Percentiles rank a stretch among this genome's conserved stretches.
Conservation (phyloP, 2,797 vertebrate genomes). For the Melanotaenia trifasciata region DNA sequence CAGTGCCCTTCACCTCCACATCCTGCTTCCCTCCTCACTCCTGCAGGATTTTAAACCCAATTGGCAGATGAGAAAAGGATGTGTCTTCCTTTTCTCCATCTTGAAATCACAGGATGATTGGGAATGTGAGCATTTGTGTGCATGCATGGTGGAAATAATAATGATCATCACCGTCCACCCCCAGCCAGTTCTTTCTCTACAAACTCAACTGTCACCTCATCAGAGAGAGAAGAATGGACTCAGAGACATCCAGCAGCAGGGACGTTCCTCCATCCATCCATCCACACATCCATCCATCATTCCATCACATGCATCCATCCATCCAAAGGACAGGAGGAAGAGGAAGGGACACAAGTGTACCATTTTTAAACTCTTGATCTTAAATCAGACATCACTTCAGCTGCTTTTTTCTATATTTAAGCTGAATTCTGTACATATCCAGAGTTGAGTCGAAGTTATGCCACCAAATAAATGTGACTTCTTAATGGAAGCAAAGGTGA, state of each 20-base stretch:
- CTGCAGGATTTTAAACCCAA: conserved; percentile 17
- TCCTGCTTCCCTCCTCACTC: conserved; percentile 5
- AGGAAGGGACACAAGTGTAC: conserved; percentile 16
- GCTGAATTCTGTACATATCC: conserved; percentile 14
- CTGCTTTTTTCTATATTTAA: conserved; percentile 23
- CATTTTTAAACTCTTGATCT: conserved; percentile 15
- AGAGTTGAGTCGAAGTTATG: conserved; percentile 20
- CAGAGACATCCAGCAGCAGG: conserved; percentile 40
- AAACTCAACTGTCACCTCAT: conserved; percentile 11
- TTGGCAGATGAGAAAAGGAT: conserved; percentile 7
- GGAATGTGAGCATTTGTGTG: conserved; percentile 26
- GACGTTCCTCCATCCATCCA: conserved; percentile 36
- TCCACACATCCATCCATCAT: conserved; percentile 28
- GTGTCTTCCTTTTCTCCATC: conserved; percentile 26
- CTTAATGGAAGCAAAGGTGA: not conserved
- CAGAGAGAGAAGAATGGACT: conserved; percentile 29
- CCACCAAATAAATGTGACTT: not conserved
- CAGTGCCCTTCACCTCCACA: conserved; percentile 8
- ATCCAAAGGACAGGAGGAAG: conserved; percentile 38
- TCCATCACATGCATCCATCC: conserved; percentile 33
- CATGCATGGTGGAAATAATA: conserved; percentile 16
- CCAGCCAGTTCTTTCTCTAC: not conserved
- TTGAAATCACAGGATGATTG: conserved; percentile 33
- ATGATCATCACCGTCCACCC: conserved; percentile 31
- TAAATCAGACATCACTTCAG: conserved; percentile 42